A percentile compares a stretch with the other conserved stretches of the same genome.
These are phyloP conservation scores for Crocuta crocuta DNA, from an alignment of 2,113 vertebrate species.

Conservation along the genomic window DNA sequence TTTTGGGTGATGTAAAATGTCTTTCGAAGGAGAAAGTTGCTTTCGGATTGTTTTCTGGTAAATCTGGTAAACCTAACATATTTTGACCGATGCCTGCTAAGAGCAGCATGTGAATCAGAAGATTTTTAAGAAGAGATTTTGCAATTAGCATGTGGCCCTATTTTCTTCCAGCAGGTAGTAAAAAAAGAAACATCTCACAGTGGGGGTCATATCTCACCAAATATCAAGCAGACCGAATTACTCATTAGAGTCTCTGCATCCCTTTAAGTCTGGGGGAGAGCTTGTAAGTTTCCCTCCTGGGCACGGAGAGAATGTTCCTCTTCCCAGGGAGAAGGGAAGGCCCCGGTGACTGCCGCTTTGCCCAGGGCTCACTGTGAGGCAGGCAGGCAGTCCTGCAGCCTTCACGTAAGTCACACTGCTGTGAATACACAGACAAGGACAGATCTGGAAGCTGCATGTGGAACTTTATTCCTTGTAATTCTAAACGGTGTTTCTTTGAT, in stretches of 20 bases:
- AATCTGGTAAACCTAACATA: constrained; percentile 28
- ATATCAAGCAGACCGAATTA: constrained; percentile 51
- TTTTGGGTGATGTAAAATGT: not conserved
- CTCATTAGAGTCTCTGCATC: constrained; percentile 10
- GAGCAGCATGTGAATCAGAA: not conserved
- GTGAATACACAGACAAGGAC: not conserved
- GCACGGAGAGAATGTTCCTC: not conserved
- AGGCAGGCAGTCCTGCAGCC: not conserved
- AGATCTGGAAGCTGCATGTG: constrained; percentile 29
- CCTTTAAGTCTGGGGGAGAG: not conserved
- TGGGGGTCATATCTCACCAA: constrained; percentile 43
- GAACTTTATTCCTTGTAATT: constrained; percentile 55
- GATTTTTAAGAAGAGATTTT: constrained; percentile 54
- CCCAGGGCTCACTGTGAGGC: not conserved
- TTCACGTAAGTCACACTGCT: accelerated
- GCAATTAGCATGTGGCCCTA: constrained; percentile 45
- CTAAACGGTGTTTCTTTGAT: constrained; percentile 53
- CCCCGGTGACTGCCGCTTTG: not conserved
- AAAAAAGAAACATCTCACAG: constrained; percentile 62
- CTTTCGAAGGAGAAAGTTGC: constrained; percentile 49
- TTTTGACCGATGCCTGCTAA: constrained; percentile 60
- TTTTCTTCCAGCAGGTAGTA: constrained; percentile 66
- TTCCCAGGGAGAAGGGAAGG: not conserved
- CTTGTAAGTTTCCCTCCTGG: constrained; percentile 20
- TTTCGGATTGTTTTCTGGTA: constrained; percentile 50